Conservation (phyloP, 2,888 invertebrate species). For the Pantelozetes paolii region DNA sequence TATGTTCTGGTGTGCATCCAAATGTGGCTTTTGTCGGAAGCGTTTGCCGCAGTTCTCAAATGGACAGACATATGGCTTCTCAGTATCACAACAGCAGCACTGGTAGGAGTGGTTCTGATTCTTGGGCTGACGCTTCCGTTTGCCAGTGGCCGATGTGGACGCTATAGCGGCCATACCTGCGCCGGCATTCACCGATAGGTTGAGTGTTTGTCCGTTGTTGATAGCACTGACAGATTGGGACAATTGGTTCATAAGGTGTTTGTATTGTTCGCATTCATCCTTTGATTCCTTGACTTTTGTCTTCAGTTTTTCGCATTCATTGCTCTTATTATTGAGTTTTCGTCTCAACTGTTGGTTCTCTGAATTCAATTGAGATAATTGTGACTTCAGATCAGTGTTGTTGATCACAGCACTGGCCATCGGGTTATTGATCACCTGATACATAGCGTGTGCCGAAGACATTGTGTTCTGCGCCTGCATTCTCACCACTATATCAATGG, state of each 20-base stretch:
- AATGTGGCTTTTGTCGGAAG: constrained; percentile 41
- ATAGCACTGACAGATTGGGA: constrained; percentile 9
- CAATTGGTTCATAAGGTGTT: constrained; percentile 23
- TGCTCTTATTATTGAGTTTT: constrained; percentile 31
- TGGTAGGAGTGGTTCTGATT: not conserved
- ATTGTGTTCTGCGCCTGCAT: constrained; percentile 24
- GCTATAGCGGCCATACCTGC: not conserved
- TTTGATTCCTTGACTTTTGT: constrained; percentile 4
- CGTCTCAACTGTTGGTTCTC: constrained; percentile 32
- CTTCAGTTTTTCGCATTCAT: constrained; percentile 34
- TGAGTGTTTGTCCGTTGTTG: not conserved
- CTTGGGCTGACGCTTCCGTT: constrained; percentile 2
- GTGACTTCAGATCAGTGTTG: constrained; percentile 8
- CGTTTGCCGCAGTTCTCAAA: constrained; percentile 39
- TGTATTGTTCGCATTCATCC: constrained; percentile 36
- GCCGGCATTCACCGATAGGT: not conserved
- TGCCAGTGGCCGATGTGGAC: not conserved
- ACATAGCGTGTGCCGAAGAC: constrained; percentile 27
- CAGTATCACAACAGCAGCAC: constrained; percentile 35
- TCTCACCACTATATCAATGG: not conserved
- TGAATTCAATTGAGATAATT: constrained; percentile 15
- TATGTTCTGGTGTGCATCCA: constrained; percentile 40
- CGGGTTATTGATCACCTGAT: constrained; percentile 35
- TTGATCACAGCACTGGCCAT: constrained; percentile 31
- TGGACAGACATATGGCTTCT: constrained; percentile 38